Evolutionary conservation across 2,888 invertebrate species (phyloP), one percentile per base, ranked within the genome.

Genomic region (Choristoneura rosaceana): DNA sequence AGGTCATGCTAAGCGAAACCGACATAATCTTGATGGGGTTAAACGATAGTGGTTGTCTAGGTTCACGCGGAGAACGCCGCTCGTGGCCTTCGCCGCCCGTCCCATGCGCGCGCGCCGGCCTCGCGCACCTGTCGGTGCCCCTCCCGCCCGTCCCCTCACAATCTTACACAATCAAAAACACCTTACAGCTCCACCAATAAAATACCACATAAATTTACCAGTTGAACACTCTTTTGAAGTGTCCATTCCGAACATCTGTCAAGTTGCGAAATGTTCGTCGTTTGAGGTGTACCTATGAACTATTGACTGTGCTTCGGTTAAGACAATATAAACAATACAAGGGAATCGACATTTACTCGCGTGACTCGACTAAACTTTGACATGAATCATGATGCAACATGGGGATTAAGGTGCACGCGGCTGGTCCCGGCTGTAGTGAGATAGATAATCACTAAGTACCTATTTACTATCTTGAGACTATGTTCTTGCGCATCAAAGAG

Each of bases 271-370:
- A 91, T 80, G 76, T 77, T 77, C 78, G 80, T 83, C 81, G 79
- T 80, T 77, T 79, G 82, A 87, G 82, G 87, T 87, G 86, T 89
- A 88, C 82, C 86, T 87, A 82, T 90, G 88, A 89, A 88, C 92
- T 90, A 90, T 38, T 92, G 91, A 89, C 91, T 87, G 89, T 88
- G 78, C 74, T 79, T 77, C 78, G 78, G 82, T 82, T 87, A 89
- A 91, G 87, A 90, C 90, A 90, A 90, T 88, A 86, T 88, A 90
- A 88, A 90, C 86, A 90, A 87, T 89, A 87, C 88, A 87, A 86
- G 87, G 84, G 89, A 87, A 84, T 87, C 87, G 89, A 87, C 89
- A 90, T 92, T 89, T 87, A 85, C 87, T 79, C 80, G 84, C 83
- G 85, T 91, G 92, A 91, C 90, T 91, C 77, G 86, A 77, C 82